phyloP scores from a whole-genome alignment of 2,113 vertebrate species.

The Mustela lutreola region DNA sequence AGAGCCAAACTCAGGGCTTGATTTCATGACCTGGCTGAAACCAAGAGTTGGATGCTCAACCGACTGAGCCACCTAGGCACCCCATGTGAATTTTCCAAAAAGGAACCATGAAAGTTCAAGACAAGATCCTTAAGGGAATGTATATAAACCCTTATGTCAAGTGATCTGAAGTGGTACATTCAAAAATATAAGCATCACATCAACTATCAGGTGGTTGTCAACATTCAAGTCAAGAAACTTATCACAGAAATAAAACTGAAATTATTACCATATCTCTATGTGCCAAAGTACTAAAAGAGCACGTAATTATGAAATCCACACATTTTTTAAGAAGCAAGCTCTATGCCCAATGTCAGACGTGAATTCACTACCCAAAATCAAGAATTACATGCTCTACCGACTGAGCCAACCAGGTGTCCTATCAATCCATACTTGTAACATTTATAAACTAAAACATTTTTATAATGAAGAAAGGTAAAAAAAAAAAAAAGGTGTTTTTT shows the following conservation, averaged over 20 bases:
- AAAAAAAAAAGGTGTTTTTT: not conserved
- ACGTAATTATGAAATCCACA: slow-evolving; percentile 7
- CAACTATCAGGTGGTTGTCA: not conserved
- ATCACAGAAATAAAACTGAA: slow-evolving; percentile 28
- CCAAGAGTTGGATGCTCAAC: not conserved
- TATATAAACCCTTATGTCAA: slow-evolving; percentile 25
- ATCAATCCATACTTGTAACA: slow-evolving; percentile 22
- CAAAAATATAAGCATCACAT: not conserved
- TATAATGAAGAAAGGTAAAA: slow-evolving; percentile 3
- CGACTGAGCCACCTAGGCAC: not conserved
- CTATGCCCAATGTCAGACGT: not conserved
- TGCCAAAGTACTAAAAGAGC: slow-evolving; percentile 10
- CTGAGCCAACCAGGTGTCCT: not conserved
- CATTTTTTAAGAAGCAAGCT: not conserved
- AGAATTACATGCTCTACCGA: not conserved
- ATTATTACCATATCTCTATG: not conserved
- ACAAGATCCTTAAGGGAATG: slow-evolving; percentile 1
- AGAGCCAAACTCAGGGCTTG: not conserved
- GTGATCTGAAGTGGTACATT: not conserved
- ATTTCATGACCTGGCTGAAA: not conserved
- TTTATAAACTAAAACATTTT: not conserved
- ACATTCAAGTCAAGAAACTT: slow-evolving; percentile 24
- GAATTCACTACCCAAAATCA: not conserved
- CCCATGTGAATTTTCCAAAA: not conserved
- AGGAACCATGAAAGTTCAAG: slow-evolving; percentile 37